Base-by-base conservation (phyloP, 2,888 invertebrate species). In the Tipula unca region DNA sequence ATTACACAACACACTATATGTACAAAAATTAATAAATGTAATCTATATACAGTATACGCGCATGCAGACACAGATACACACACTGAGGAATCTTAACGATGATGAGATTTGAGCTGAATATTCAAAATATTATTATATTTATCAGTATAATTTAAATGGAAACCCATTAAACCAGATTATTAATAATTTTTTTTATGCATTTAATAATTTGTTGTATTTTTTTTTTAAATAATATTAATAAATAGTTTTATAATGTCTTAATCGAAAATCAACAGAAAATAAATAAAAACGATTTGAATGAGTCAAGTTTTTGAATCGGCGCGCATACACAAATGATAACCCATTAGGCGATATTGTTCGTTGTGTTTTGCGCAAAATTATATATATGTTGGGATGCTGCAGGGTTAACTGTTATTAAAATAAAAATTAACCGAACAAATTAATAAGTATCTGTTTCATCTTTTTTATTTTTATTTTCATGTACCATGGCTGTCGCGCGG, bases 221-320 rank as follows among this genome's bases (percentile, higher is more conserved):
- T 25, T 69, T 48, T 20, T 54, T 25, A 2, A 69, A 25, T 69
- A 69, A 69, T 69, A 25, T 69, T 69, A 69, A 69, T 69, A 69
- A 69, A 69, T 69, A 69, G 69, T 69, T 69, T 69, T 69, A 25
- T 69, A 69, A 69, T 69, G 69, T 69, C 69, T 69, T 69, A 69
- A 69, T 69, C 69, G 69, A 69, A 25, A 69, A 69, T 69, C 69
- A 69, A 69, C 69, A 69, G 69, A 69, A 69, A 69, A 69, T 54
- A 69, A 69, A 69, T 54, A 17, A 54, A 54, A 54, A 54, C 17
- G 48, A 54, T 54, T 54, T 17, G 48, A 54, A 54, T 69, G 69
- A 25, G 69, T 20, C 48, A 48, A 48, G 25, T 69, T 25, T 20
- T 69, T 48, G 48, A 17, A 32, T 32, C n/a, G n/a, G 32, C 3